Percentiles rank a stretch among this genome's conserved stretches.
phyloP scores from a whole-genome alignment of 2,113 vertebrate species.

The Terrapene triunguis region DNA sequence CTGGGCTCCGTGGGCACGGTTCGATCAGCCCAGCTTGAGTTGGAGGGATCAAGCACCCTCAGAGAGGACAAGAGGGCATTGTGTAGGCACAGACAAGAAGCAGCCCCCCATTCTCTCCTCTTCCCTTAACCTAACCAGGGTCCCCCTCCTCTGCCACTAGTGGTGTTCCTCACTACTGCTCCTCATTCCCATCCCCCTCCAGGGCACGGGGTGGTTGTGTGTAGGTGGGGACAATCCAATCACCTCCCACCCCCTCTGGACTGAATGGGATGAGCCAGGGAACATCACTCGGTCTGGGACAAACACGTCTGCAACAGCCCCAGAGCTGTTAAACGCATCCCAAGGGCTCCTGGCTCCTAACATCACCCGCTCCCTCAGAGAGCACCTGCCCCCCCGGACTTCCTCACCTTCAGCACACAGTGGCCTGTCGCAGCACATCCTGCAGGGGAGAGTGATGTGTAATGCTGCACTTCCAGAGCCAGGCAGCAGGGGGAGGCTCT shows the following conservation, averaged over 20 bases:
- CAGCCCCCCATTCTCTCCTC: neutral
- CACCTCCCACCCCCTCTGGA: neutral
- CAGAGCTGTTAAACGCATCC: neutral
- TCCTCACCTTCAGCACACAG: neutral
- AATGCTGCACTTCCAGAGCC: neutral
- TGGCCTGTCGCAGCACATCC: neutral
- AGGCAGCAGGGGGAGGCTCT: neutral
- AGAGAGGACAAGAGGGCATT: neutral
- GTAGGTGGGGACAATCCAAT: neutral
- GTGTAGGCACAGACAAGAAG: neutral
- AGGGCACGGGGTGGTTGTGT: neutral
- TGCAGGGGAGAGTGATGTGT: accelerated
- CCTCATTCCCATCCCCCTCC: neutral
- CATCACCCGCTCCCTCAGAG: neutral
- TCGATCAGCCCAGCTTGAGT: conserved; percentile 10
- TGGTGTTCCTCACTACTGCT: neutral
- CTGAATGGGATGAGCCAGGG: neutral
- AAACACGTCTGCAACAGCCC: neutral
- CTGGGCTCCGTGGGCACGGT: conserved; percentile 24
- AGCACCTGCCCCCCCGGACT: accelerated
- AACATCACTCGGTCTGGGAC: neutral
- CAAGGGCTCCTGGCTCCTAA: neutral
- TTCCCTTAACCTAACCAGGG: neutral
- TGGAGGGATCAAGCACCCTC: neutral
- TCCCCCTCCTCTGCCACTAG: neutral